Evolutionary conservation across 2,797 vertebrate genomes (phyloP).

Genomic region (Meriones psammophilus): DNA sequence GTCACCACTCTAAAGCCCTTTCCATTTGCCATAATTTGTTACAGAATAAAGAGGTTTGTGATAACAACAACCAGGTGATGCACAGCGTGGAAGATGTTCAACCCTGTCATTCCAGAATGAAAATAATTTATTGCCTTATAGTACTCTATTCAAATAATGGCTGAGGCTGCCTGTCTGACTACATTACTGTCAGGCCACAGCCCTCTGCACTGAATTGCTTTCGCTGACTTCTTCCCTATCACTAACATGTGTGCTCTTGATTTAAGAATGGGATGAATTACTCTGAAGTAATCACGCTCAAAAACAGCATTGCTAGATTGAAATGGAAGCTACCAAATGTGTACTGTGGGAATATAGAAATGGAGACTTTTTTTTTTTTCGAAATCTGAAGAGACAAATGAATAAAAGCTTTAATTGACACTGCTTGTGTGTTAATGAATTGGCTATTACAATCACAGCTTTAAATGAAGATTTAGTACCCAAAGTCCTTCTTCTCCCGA

Average conservation of each 20-base stretch:
- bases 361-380: background rate
- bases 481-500: background rate
- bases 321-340: constrained; percentile 60
- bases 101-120: constrained; percentile 78
- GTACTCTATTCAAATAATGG: constrained; percentile 62
- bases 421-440: background rate
- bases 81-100: constrained; percentile 42
- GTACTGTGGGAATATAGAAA: background rate
- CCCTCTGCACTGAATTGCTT: background rate
- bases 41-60: constrained; percentile 69
- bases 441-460: constrained; percentile 50
- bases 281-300: constrained; percentile 54
- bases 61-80: constrained; percentile 76
- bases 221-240: constrained; percentile 32
- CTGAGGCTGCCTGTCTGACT: background rate
- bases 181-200: constrained; percentile 14
- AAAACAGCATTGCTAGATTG: constrained; percentile 42
- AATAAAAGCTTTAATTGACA: constrained; percentile 67
- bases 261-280: constrained; percentile 55
- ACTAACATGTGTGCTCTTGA: constrained; percentile 17
- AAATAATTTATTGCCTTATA: constrained; percentile 73
- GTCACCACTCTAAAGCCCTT: constrained; percentile 71
- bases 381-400: constrained; percentile 52
- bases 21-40: constrained; percentile 78
- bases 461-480: constrained; percentile 65